These are phyloP conservation scores for Geodia barretti DNA, from an alignment of 37 sponge, comb jelly and placozoan genomes.

Conservation along the genomic window DNA sequence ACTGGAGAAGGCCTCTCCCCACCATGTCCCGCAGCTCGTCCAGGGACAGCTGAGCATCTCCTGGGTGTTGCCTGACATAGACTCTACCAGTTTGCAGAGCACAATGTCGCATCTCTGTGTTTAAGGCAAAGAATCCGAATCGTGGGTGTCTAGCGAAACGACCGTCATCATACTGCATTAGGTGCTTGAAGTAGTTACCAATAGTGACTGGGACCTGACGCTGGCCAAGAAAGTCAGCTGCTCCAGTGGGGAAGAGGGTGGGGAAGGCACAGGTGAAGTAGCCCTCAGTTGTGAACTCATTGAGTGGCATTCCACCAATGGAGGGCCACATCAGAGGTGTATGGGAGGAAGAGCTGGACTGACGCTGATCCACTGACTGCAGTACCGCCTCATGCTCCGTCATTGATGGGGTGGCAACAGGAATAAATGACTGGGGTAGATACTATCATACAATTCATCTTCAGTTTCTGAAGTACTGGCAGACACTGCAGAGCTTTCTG, in stretches of 20 bases:
- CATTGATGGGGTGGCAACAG: slow-evolving; percentile 13
- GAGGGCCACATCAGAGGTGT: slow-evolving; percentile 32
- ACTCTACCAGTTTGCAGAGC: no score
- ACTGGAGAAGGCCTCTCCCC: slow-evolving; percentile 16
- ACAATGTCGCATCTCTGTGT: slow-evolving; percentile 53
- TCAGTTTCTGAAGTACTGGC: no score
- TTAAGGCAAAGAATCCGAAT: slow-evolving; percentile 48
- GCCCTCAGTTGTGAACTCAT: slow-evolving; percentile 51
- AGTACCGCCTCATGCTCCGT: no score
- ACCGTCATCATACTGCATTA: slow-evolving; percentile 42
- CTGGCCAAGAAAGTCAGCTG: slow-evolving; percentile 35
- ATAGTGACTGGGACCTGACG: slow-evolving; percentile 10
- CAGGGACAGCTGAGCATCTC: slow-evolving; percentile 35
- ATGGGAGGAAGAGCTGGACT: no score
- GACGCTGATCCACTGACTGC: no score
- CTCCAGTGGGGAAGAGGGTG: slow-evolving; percentile 41
- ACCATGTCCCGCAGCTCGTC: slow-evolving; percentile 38
- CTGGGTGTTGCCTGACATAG: slow-evolving; percentile 19
- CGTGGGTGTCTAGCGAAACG: slow-evolving; percentile 47
- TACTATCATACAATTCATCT: no score
- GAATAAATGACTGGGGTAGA: slow-evolving; percentile 24
- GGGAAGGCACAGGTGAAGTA: slow-evolving; percentile 51
- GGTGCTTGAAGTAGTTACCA: slow-evolving; percentile 43
- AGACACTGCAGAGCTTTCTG: no score
- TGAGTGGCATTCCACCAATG: slow-evolving; percentile 20